Base-by-base conservation (phyloP, 1,140 invertebrate species). In the Musca vetustissima region DNA sequence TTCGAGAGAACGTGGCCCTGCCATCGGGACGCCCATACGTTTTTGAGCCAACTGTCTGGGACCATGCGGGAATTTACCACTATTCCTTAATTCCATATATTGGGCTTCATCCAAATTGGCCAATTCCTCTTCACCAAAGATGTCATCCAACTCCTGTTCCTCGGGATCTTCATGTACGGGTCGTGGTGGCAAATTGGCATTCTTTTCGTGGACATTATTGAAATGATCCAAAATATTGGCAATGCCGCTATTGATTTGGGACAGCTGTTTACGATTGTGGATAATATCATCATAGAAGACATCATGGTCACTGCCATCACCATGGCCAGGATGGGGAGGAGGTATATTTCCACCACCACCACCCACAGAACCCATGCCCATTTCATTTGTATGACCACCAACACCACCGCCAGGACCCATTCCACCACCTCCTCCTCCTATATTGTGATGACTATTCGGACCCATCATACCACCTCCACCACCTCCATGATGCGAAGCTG, bases 51-150 rank as follows among this genome's bases (percentile, higher is more conserved):
- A 87, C 50, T 91, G 89, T 1, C 93, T 84, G 0, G 92, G 93
- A 0, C 93, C 93, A 4, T 94, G 91, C 0, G 93, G 92, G 82
- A 94, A 94, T 69, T 91, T 88, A 36, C 92, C 91, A 21, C 89
- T 80, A 75, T 81, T 82, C 66, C 81, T 82, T 13, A 82, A 47
- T 13, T 79, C 80, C 73, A 82, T 68, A 52, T 77, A 82, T 0
- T 78, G 77, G 13, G 78, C 77, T 7, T 79, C 79, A 1, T 79
- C 76, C 71, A 80, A 64, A 21, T 78, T 79, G 48, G 71, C 72
- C 11, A 80, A 66, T 61, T 81, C 78, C 9, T 80, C 78, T 22
- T 81, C 79, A 1, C 75, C 76, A 65, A 81, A 81, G 0, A 82
- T 64, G 57, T 77, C 73, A 2, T 80, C 81, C 0, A 81, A 72